A percentile compares a stretch with the other conserved stretches of the same genome.
Conservation (phyloP, 92 coral and sea anemone species). For the Heteractis magnifica region DNA sequence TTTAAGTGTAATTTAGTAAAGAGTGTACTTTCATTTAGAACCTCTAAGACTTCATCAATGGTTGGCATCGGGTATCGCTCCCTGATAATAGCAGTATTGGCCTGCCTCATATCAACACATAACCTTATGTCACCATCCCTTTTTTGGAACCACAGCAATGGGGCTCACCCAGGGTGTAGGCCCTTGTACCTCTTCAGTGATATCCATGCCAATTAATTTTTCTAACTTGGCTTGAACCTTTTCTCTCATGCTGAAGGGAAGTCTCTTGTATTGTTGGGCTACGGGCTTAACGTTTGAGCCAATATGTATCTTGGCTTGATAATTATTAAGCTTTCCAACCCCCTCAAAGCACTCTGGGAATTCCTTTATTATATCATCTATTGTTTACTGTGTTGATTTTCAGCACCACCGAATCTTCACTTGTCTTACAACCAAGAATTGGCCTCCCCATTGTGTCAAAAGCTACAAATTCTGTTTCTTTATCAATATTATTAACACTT, state of each 20-base stretch:
- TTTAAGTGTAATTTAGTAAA: constrained; percentile 48
- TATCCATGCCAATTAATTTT: constrained; percentile 2
- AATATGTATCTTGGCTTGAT: constrained; percentile 9
- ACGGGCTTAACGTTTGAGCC: constrained; percentile 6
- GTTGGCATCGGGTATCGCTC: constrained; percentile 35
- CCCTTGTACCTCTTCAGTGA: constrained; percentile 22
- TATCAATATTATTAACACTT: neutral
- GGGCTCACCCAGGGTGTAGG: constrained; percentile 49
- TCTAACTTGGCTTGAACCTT: constrained; percentile 14
- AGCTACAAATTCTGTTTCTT: neutral
- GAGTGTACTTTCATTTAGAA: constrained; percentile 35
- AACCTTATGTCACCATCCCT: constrained; percentile 31
- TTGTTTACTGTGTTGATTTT: neutral
- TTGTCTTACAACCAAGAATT: neutral
- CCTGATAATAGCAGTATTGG: constrained; percentile 37
- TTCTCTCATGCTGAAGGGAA: constrained; percentile 19
- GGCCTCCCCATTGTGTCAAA: neutral
- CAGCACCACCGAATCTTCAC: neutral
- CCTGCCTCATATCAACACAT: constrained; percentile 39
- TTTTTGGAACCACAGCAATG: constrained; percentile 34
- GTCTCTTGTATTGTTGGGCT: constrained; percentile 15
- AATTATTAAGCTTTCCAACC: constrained; percentile 26
- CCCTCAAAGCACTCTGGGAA: constrained; percentile 1
- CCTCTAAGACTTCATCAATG: constrained; percentile 38
- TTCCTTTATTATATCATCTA: neutral